Evolutionary conservation across 2,888 invertebrate species (phyloP).

Genomic region (Rhyacophila evoluta): DNA sequence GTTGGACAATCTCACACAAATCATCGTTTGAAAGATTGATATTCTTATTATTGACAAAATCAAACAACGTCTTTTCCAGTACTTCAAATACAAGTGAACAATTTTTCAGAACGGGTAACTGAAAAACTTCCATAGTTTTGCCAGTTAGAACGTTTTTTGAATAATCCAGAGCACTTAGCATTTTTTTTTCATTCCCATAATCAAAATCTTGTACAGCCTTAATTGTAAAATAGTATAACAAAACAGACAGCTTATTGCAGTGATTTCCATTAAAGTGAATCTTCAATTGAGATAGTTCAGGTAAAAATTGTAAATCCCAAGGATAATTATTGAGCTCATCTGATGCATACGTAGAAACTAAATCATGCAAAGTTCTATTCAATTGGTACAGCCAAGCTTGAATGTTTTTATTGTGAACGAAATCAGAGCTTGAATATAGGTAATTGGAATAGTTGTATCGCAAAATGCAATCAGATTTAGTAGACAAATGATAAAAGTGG

Average conservation of each 20-base stretch:
- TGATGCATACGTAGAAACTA: not conserved
- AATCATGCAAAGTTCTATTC: constrained; percentile 31
- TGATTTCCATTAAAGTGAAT: constrained; percentile 53
- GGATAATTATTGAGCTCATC: constrained; percentile 39
- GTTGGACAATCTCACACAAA: constrained; percentile 64
- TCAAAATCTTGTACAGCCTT: constrained; percentile 46
- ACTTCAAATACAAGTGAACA: constrained; percentile 66
- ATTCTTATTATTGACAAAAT: constrained; percentile 59
- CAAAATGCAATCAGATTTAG: constrained; percentile 59
- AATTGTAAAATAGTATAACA: constrained; percentile 64
- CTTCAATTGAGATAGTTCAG: constrained; percentile 32
- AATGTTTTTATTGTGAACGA: constrained; percentile 1
- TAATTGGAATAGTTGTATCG: constrained; percentile 56
- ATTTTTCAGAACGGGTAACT: constrained; percentile 69
- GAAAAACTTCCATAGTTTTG: constrained; percentile 64
- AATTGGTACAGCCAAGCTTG: constrained; percentile 30
- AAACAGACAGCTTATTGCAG: constrained; percentile 64
- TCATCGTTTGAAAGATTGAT: constrained; percentile 60
- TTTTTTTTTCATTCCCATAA: not conserved
- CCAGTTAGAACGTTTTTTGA: constrained; percentile 65
- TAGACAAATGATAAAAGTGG: constrained; percentile 63
- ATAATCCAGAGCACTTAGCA: constrained; percentile 67
- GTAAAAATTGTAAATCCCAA: constrained; percentile 46
- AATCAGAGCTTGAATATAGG: constrained; percentile 14
- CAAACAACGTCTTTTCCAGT: constrained; percentile 65